These are phyloP conservation scores for Epirrhoe alternata DNA, from an alignment of 2,888 invertebrate genomes.

Conservation along the genomic window DNA sequence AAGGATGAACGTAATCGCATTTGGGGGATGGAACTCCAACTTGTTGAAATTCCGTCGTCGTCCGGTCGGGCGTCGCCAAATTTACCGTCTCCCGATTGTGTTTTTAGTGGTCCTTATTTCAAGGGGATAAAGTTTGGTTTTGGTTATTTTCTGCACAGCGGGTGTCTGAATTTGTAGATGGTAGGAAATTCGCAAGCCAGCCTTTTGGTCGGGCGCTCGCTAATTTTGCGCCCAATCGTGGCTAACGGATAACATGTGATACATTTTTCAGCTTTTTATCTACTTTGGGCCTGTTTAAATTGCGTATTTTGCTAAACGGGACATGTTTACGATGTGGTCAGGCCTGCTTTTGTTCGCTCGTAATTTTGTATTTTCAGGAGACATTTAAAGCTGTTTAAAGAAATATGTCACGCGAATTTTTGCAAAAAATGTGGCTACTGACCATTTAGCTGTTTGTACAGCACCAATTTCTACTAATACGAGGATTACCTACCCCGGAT, in stretches of 20 bases:
- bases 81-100: conserved; percentile 58
- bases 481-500: too few species aligned
- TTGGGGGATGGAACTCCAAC: conserved; percentile 70
- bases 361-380: conserved; percentile 40
- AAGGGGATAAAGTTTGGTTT: conserved; percentile 59
- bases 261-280: conserved; percentile 68
- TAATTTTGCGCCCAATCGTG: conserved; percentile 78
- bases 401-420: conserved; percentile 18
- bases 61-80: conserved; percentile 71
- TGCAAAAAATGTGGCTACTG: conserved; percentile 10
- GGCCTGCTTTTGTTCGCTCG: conserved; percentile 37
- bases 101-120: conserved; percentile 56
- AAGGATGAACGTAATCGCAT: conserved; percentile 53
- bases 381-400: conserved; percentile 28
- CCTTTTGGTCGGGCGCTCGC: conserved; percentile 77
- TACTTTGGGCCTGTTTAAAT: conserved; percentile 54
- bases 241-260: conserved; percentile 70
- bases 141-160: conserved; percentile 43
- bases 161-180: conserved; percentile 53
- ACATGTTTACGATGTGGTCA: conserved; percentile 51
- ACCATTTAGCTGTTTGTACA: conserved; percentile 2
- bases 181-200: conserved; percentile 78
- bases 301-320: conserved; percentile 47
- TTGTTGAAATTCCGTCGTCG: conserved; percentile 83
- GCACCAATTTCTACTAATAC: neutral